A percentile compares a stretch with the other conserved stretches of the same genome.
These are phyloP conservation scores for Nibea coibor DNA, from an alignment of 2,113 vertebrate species.

Conservation along the genomic window DNA sequence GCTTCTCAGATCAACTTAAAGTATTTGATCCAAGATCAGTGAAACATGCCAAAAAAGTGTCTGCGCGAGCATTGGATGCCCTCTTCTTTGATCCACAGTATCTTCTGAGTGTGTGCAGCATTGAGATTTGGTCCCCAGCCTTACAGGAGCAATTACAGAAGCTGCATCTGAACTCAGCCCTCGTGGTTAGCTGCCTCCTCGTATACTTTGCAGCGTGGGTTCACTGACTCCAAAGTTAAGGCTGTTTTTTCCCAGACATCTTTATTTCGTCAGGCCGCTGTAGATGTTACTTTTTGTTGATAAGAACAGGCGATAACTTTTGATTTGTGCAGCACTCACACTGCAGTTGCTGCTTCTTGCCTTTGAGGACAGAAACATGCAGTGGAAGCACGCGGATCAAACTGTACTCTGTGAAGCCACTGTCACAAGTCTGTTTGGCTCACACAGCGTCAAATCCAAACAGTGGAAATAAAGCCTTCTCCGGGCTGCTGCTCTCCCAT, in stretches of 20 bases:
- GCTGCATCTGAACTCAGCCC: neutral
- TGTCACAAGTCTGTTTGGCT: neutral
- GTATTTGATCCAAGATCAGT: neutral
- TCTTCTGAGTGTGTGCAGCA: neutral
- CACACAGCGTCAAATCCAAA: neutral
- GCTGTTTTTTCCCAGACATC: neutral
- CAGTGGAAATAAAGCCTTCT: neutral
- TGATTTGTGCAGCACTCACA: neutral
- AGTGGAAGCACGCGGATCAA: neutral
- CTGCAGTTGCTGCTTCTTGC: neutral
- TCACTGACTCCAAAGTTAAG: neutral
- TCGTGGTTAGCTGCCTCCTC: neutral
- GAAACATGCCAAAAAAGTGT: neutral
- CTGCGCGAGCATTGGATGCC: neutral
- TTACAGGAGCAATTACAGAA: neutral
- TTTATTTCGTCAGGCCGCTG: neutral
- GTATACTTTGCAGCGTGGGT: neutral
- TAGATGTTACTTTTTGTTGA: slow-evolving; percentile 3
- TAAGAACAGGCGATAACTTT: slow-evolving; percentile 1
- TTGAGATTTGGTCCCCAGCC: neutral
- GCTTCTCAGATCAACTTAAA: neutral
- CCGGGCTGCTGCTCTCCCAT: slow-evolving; percentile 4
- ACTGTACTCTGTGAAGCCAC: neutral
- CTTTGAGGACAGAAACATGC: neutral
- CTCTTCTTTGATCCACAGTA: no score